phyloP scores from a whole-genome alignment of 2,113 vertebrate genomes.

The Proteles cristata region DNA sequence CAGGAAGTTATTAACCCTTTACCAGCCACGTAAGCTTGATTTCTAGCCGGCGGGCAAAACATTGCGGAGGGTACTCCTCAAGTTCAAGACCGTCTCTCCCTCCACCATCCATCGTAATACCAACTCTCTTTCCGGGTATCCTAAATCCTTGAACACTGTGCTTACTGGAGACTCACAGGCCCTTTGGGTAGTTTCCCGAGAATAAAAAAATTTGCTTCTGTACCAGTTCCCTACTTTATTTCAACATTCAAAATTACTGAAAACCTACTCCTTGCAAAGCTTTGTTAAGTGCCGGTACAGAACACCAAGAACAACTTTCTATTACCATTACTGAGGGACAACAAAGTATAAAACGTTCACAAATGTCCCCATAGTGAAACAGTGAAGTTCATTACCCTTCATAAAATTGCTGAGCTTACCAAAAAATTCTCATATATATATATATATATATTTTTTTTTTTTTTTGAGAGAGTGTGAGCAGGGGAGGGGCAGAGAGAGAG shows the following conservation, averaged over 20 bases:
- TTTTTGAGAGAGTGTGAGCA: no score
- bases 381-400: not conserved
- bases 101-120: not conserved
- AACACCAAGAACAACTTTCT: constrained; percentile 1
- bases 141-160: not conserved
- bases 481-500: no score
- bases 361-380: not conserved
- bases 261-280: not conserved
- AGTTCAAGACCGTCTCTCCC: not conserved
- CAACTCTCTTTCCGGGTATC: not conserved
- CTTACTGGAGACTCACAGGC: not conserved
- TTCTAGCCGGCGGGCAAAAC: not conserved
- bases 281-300: not conserved
- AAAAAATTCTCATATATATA: not conserved
- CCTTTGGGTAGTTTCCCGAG: not conserved
- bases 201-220: not conserved
- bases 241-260: not conserved
- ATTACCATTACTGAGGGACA: not conserved
- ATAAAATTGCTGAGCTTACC: not conserved
- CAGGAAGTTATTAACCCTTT: constrained; percentile 47
- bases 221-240: not conserved
- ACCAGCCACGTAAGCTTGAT: not conserved
- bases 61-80: not conserved
- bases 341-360: not conserved
- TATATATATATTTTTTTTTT: not conserved